phyloP scores from a whole-genome alignment of 2,888 invertebrate genomes.

The Apamea epomidion region DNA sequence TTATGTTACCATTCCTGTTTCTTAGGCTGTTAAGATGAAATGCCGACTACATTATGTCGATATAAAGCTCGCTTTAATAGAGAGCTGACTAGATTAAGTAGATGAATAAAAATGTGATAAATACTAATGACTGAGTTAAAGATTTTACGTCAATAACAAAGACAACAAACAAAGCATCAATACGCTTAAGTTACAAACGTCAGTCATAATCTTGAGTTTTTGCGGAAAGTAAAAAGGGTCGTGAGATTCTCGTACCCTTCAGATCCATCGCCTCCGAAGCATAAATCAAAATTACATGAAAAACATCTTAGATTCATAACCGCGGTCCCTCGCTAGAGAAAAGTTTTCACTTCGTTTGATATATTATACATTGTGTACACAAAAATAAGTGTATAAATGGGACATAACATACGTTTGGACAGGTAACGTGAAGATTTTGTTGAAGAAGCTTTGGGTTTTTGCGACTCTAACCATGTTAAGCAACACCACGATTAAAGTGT shows the following conservation, averaged over 20 bases:
- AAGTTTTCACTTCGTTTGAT: constrained; percentile 56
- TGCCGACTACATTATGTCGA: not conserved
- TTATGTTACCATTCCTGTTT: not conserved
- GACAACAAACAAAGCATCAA: constrained; percentile 19
- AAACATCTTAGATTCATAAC: constrained; percentile 80
- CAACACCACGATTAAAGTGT: not conserved
- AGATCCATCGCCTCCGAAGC: constrained; percentile 74
- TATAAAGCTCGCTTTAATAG: too few species aligned
- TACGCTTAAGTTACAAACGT: constrained; percentile 67
- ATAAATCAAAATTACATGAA: constrained; percentile 86
- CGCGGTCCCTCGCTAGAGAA: constrained; percentile 59
- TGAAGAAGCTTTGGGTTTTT: not conserved
- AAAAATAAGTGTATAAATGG: constrained; percentile 32
- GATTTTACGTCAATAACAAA: constrained; percentile 1
- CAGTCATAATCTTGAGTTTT: constrained; percentile 75
- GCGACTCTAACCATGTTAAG: not conserved
- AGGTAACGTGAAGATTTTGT: constrained; percentile 1
- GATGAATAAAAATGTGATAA: not conserved
- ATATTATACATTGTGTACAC: constrained; percentile 37
- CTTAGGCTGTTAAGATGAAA: not conserved
- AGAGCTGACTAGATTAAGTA: not conserved
- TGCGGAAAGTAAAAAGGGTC: constrained; percentile 77
- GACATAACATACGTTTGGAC: constrained; percentile 17
- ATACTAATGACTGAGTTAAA: not conserved
- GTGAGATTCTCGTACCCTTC: constrained; percentile 71